Evolutionary conservation across 1,140 invertebrate genomes (phyloP).

Genomic region (Musca vetustissima): DNA sequence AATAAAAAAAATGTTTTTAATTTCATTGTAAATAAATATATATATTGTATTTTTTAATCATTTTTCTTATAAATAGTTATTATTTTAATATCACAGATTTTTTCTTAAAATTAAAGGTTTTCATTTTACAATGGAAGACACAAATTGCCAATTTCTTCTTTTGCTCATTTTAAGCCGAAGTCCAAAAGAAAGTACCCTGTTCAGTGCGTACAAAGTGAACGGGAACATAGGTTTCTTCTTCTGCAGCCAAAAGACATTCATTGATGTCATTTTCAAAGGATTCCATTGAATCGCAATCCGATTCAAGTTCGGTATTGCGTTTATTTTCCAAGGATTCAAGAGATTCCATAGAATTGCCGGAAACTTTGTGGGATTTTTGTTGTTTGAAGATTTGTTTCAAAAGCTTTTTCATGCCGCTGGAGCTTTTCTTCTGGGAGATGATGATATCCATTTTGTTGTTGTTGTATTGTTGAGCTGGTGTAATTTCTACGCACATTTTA

Average conservation of each 20-base stretch:
- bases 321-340: constrained; percentile 51
- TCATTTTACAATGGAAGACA: too few species aligned
- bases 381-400: constrained; percentile 50
- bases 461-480: constrained; percentile 39
- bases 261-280: constrained; percentile 50
- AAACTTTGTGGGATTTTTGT: constrained; percentile 29
- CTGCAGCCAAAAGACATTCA: constrained; percentile 41
- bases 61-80: too few species aligned
- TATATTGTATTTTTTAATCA: too few species aligned
- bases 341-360: constrained; percentile 49
- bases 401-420: constrained; percentile 50
- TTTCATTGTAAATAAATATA: too few species aligned
- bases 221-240: constrained; percentile 43
- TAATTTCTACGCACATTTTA: constrained; percentile 40
- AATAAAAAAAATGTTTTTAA: too few species aligned
- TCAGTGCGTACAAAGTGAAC: constrained; percentile 61
- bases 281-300: constrained; percentile 33
- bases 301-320: constrained; percentile 45
- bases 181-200: constrained; percentile 62
- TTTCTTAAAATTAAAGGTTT: too few species aligned
- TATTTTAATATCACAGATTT: too few species aligned
- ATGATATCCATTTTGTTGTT: constrained; percentile 34
- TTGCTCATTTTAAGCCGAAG: constrained; percentile 49
- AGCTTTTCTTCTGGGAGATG: constrained; percentile 49
- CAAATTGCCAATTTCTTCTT: too few species aligned